Conservation (phyloP, 1,140 invertebrate genomes). For the Lordiphosa mommai region DNA sequence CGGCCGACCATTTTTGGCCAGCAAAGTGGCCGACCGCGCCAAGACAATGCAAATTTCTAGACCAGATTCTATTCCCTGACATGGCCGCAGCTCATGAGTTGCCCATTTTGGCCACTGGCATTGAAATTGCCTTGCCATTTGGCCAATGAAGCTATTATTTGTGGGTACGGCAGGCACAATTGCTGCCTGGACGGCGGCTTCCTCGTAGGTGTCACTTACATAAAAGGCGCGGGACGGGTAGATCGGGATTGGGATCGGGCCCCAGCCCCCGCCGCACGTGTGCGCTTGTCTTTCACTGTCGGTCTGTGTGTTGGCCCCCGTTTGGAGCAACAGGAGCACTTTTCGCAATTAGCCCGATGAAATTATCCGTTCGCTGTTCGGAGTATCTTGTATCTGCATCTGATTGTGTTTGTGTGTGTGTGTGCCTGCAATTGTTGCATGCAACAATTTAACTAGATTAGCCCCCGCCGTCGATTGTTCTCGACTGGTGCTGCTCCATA, state of each 20-base stretch:
- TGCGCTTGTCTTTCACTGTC: conserved; percentile 59
- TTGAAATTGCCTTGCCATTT: conserved; percentile 33
- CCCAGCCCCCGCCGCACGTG: conserved; percentile 55
- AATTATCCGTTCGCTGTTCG: conserved; percentile 45
- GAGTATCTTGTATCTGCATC: conserved; percentile 42
- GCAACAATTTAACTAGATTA: conserved; percentile 74
- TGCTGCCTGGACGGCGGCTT: conserved; percentile 29
- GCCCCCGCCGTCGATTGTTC: conserved; percentile 65
- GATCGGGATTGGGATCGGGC: conserved; percentile 1
- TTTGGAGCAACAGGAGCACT: conserved; percentile 63
- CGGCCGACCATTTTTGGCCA: conserved; percentile 63
- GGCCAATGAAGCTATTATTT: conserved; percentile 74
- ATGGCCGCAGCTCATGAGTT: conserved; percentile 26
- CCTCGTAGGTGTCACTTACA: conserved; percentile 68
- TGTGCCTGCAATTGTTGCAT: conserved; percentile 58
- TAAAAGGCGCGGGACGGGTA: conserved; percentile 27
- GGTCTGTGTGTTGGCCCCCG: conserved; percentile 21
- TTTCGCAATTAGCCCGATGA: conserved; percentile 68
- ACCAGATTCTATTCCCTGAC: conserved; percentile 64
- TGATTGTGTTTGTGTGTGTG: conserved; percentile 17
- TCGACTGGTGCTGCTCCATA: conserved; percentile 50
- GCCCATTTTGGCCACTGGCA: conserved; percentile 51
- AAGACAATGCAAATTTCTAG: conserved; percentile 72
- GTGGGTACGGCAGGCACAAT: conserved; percentile 51
- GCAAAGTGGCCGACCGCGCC: conserved; percentile 17